Evolutionary conservation across 2,797 vertebrate species (phyloP), one percentile per base, ranked within the genome.

Genomic region (Pelodytes ibericus): DNA sequence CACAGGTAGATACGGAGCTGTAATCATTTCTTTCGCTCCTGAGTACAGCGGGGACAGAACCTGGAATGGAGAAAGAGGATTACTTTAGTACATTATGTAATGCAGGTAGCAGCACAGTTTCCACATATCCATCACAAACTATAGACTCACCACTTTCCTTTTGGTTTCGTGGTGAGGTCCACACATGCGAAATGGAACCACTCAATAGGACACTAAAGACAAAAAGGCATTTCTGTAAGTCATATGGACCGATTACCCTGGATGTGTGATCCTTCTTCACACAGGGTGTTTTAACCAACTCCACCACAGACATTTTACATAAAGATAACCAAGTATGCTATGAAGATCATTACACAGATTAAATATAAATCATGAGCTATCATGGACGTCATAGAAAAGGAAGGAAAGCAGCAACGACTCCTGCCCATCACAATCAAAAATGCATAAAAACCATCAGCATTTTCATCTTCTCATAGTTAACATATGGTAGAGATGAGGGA

Each of bases 161-260:
- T 98, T 29, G 97, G 97, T 84, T 99, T 99, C 30, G 96, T 97
- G 72, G 96, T 93, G 27, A 99, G 95, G 83, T 99, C 96, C 81
- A 99, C 97, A 58, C 97, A 99, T 49, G 97, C 96, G 41, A 99
- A 99, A 87, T 99, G 97, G 86, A 99, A 99, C 97, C 97, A 99
- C 77, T 99, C 97, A 2, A 99, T 98, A 0, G 97, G 96, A 89
- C 97, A 99, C 96, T 99, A 83, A 81, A 74, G 51, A 63, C 15
- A 30, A 36, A 64, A 56, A 39, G 1, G 41, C 2, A 57, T 15
- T 10, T 6, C 41, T n/a, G 6, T n/a, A 24, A 53, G 5, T 24
- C 20, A 53, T 22, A 22, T 53, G 5, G 36, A 39, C 1, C 15
- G 1, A 39, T 39, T 39, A 39, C 15, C 7, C n/a, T n/a, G n/a